Evolutionary conservation across 1,140 invertebrate species (phyloP), one percentile per base, ranked within the genome.

Genomic region (Lasioglossum baleicum): DNA sequence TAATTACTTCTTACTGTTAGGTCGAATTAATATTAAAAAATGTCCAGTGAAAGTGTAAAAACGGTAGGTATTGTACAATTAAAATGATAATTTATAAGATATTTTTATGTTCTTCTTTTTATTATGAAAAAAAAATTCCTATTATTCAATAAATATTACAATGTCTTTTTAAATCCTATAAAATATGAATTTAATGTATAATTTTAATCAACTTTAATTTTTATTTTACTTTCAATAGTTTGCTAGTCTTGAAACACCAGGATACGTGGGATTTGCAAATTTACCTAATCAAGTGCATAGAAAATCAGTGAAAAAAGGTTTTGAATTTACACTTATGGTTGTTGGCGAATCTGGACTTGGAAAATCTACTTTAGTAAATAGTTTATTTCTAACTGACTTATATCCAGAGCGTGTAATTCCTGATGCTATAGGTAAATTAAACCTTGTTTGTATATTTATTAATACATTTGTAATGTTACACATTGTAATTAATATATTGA

Each of bases 261-360:
- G 97, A 13, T 98, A 98, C 94, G 97, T 98, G 64, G 97, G 97
- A 15, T 98, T 98, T 93, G 97, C 97, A 20, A 98, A 98, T 93
- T 90, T 98, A 73, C 98, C 98, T 0, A 99, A 99, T 93, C 98
- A 99, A 93, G 98, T 99, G 5, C 97, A 98, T 92, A 94, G 98
- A 71, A 99, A 99, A 92, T 98, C 98, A 17, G 98, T 99, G 17
- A 99, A 99, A 92, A 98, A 98, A 92, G 98, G 98, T 22, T 99
- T 99, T 92, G 98, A 99, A 92, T 99, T 99, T 92, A 99, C 98
- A 1, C 92, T 99, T 0, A 99, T 99, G 98, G 98, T 99, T 63
- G 98, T 99, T 40, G 98, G 98, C 44, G 98, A 99, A 92, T 98
- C 97, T 87, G 99, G 99, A 2, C 93, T 99, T 40, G 99, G 99